These are phyloP conservation scores for Thereva unica DNA, from an alignment of 2,888 invertebrate genomes.

Conservation along the genomic window DNA sequence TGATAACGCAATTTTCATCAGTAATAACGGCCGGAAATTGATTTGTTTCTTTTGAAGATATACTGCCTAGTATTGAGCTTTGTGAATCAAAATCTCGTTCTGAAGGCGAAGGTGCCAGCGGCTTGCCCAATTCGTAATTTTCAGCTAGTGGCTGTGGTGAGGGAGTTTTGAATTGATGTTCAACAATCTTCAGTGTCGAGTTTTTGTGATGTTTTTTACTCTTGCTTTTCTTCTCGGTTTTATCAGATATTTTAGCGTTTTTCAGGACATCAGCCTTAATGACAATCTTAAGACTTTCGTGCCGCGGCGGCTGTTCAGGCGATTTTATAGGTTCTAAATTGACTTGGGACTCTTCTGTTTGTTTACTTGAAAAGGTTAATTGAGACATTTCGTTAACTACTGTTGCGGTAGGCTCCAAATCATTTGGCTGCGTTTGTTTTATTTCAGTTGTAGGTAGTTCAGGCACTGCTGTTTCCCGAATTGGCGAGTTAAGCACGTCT, in stretches of 20 bases:
- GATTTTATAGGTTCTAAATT: not conserved
- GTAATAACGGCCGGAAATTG: slow-evolving; percentile 48
- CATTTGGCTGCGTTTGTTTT: too few relatives aligned
- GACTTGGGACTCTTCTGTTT: not conserved
- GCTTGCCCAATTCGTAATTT: slow-evolving; percentile 60
- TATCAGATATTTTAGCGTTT: slow-evolving; percentile 49
- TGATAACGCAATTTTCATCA: slow-evolving; percentile 57
- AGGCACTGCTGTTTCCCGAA: slow-evolving; percentile 53
- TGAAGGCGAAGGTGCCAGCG: slow-evolving; percentile 61
- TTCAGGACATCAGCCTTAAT: slow-evolving; percentile 57
- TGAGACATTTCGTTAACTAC: slow-evolving; percentile 18
- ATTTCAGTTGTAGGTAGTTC: slow-evolving; percentile 41
- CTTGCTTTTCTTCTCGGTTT: slow-evolving; percentile 47
- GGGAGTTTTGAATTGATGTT: slow-evolving; percentile 54
- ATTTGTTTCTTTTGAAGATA: slow-evolving; percentile 55
- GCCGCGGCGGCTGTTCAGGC: slow-evolving; percentile 7
- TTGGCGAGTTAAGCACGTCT: slow-evolving; percentile 64
- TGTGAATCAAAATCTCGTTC: slow-evolving; percentile 58
- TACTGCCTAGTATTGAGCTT: slow-evolving; percentile 57
- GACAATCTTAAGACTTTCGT: slow-evolving; percentile 59
- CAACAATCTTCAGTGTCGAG: slow-evolving; percentile 46
- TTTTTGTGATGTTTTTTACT: slow-evolving; percentile 56
- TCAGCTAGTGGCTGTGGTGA: slow-evolving; percentile 63
- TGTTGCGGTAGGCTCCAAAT: not conserved
- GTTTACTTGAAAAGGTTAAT: slow-evolving; percentile 1